Percentiles rank a stretch among this genome's conserved stretches.
Evolutionary conservation across 2,113 vertebrate genomes (phyloP).

Genomic region (Petrocephalus microphthalmus): DNA sequence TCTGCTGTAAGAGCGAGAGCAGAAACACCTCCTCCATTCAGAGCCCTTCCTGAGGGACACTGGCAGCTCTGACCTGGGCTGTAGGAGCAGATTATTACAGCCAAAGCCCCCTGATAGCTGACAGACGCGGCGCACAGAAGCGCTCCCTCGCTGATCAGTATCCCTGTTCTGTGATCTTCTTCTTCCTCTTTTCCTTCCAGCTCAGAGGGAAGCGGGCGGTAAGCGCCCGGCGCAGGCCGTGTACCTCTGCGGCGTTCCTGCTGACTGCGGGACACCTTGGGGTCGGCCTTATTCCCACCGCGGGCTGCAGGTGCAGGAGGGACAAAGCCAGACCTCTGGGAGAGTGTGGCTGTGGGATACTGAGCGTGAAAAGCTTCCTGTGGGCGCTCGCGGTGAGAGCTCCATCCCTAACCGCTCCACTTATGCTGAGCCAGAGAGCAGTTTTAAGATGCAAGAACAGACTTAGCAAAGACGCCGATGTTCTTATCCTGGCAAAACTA

Average conservation of each 20-base stretch:
- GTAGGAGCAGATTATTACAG: neutral
- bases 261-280: neutral
- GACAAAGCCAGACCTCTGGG: neutral
- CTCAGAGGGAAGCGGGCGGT: neutral
- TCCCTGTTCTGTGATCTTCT: neutral
- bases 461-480: neutral
- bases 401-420: neutral
- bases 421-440: neutral
- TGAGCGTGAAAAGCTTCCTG: neutral
- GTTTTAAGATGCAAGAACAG: neutral
- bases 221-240: neutral
- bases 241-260: neutral
- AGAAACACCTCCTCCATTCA: neutral
- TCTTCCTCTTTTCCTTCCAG: neutral
- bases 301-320: neutral
- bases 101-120: neutral
- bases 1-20: neutral
- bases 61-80: neutral
- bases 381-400: neutral
- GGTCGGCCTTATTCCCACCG: neutral
- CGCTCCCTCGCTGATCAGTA: neutral
- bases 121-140: too few relatives aligned
- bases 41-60: constrained; percentile 55
- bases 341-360: neutral
- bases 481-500: neutral